Conservation (phyloP, 2,113 vertebrate species). For the Dermatemys mawii region DNA sequence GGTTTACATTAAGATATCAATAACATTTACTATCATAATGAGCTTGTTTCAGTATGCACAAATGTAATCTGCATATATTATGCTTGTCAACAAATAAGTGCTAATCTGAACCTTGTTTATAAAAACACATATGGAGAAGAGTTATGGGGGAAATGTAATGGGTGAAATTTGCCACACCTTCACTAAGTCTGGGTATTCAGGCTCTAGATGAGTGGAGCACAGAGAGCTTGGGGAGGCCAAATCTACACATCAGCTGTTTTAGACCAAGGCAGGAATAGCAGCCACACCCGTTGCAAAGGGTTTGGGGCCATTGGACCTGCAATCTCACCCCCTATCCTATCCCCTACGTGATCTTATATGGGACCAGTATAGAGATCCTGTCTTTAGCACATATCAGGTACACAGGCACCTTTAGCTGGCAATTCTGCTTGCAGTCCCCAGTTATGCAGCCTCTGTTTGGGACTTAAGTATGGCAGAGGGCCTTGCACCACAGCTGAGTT, state of each 20-base stretch:
- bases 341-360: background rate
- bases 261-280: background rate
- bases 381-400: background rate
- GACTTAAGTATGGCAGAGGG: background rate
- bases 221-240: background rate
- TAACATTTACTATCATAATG: constrained; percentile 36
- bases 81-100: background rate
- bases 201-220: background rate
- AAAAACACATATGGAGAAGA: background rate
- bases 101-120: background rate
- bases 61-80: background rate
- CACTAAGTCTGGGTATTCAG: background rate
- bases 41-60: constrained; percentile 23
- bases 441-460: background rate
- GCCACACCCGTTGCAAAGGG: background rate
- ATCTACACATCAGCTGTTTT: background rate
- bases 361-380: background rate
- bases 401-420: background rate
- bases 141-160: background rate
- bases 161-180: background rate
- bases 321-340: background rate
- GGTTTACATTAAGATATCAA: constrained; percentile 51
- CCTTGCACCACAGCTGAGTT: background rate
- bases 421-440: background rate
- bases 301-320: background rate